phyloP scores from a whole-genome alignment of 2,888 invertebrate species.

The Macropis europaea region DNA sequence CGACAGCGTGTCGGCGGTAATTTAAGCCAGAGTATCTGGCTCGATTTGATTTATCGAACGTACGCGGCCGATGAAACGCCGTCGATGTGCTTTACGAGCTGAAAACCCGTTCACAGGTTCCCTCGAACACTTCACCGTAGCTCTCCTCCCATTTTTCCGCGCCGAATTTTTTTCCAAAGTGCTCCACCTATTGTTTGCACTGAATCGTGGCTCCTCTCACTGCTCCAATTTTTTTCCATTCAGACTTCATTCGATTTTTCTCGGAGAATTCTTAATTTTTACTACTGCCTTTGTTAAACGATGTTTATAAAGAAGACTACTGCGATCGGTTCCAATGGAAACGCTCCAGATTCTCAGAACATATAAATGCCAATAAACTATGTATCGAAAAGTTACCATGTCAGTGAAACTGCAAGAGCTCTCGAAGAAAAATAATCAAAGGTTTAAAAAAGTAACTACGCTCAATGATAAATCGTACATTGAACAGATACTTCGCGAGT shows the following conservation, averaged over 20 bases:
- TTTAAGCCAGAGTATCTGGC: slow-evolving; percentile 31
- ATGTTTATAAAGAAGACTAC: too few species aligned
- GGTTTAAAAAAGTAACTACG: too few species aligned
- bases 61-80: slow-evolving; percentile 16
- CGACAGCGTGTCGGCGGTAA: slow-evolving; percentile 30
- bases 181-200: too few species aligned
- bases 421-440: neutral
- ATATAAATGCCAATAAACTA: neutral
- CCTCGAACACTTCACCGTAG: neutral
- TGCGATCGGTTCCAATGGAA: too few species aligned
- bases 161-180: neutral
- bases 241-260: too few species aligned
- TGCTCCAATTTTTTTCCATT: too few species aligned
- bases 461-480: too few species aligned
- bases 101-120: slow-evolving; percentile 25
- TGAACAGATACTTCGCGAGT: too few species aligned
- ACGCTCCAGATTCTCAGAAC: neutral
- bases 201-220: too few species aligned
- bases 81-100: slow-evolving; percentile 32
- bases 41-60: slow-evolving; percentile 43
- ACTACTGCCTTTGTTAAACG: too few species aligned
- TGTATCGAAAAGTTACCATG: neutral
- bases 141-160: neutral
- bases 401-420: neutral
- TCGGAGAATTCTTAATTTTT: too few species aligned